These are phyloP conservation scores for Grus americana DNA, from an alignment of 2,113 vertebrate genomes.

Conservation along the genomic window DNA sequence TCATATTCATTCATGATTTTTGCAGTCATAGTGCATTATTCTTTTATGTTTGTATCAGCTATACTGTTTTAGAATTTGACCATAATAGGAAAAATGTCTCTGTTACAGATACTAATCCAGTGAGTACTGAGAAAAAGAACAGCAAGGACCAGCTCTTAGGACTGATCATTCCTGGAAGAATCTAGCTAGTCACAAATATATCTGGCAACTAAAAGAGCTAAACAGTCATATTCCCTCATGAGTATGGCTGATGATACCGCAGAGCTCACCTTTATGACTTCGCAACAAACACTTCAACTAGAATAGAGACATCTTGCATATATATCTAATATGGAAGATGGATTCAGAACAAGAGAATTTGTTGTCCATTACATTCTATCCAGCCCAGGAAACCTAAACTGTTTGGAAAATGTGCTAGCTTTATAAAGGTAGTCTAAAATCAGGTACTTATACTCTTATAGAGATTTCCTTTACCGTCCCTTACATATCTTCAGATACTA, in stretches of 20 bases:
- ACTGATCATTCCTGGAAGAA: not conserved
- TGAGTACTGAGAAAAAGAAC: not conserved
- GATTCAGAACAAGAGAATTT: not conserved
- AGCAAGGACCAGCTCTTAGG: not conserved
- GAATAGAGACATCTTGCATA: not conserved
- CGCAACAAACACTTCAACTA: not conserved
- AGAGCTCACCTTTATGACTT: not conserved
- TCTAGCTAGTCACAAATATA: not conserved
- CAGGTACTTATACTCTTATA: not conserved
- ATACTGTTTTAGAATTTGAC: not conserved
- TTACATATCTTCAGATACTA: not conserved
- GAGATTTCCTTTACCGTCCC: not conserved
- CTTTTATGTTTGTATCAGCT: not conserved
- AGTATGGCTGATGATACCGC: not conserved
- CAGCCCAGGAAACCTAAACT: not conserved
- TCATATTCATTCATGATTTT: not conserved
- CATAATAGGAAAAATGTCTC: fast-evolving
- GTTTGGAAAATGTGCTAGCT: not conserved
- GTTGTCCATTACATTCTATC: not conserved
- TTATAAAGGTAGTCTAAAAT: not conserved
- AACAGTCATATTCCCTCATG: not conserved
- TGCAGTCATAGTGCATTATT: not conserved
- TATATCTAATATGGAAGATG: not conserved
- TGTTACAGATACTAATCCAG: not conserved
- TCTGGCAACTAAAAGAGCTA: not conserved